phyloP scores from a whole-genome alignment of 2,888 invertebrate species.

The Himalopsyche japonica region DNA sequence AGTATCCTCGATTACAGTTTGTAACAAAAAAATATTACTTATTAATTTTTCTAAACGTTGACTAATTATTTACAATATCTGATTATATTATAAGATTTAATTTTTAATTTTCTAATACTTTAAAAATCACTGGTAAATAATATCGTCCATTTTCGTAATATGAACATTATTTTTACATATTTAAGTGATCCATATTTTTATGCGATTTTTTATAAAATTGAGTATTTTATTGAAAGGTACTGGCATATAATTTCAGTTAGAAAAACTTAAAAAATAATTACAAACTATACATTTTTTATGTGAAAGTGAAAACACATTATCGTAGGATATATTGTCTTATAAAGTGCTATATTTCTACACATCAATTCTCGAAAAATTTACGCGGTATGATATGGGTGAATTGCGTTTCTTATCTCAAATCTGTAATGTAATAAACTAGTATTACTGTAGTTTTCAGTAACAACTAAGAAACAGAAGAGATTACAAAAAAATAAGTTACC shows the following conservation, averaged over 20 bases:
- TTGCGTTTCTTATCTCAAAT: too few relatives aligned
- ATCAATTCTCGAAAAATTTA: too few relatives aligned
- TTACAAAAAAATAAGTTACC: too few relatives aligned
- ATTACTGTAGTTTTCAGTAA: too few relatives aligned
- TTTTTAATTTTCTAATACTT: not conserved
- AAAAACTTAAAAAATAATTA: not conserved
- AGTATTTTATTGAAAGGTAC: slow-evolving; percentile 38
- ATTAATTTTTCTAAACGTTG: not conserved
- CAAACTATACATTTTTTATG: not conserved
- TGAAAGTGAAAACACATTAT: too few relatives aligned
- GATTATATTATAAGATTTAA: not conserved
- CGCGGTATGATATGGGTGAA: too few relatives aligned
- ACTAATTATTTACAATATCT: not conserved
- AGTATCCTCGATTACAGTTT: not conserved
- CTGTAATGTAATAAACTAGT: too few relatives aligned
- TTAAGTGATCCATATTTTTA: not conserved
- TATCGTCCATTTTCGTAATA: not conserved
- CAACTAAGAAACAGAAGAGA: too few relatives aligned
- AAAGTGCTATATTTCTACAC: too few relatives aligned
- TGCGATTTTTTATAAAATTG: slow-evolving; percentile 3
- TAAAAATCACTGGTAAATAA: not conserved
- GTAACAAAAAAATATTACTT: not conserved
- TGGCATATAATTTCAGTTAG: slow-evolving; percentile 22
- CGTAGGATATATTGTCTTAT: too few relatives aligned
- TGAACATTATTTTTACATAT: not conserved